Evolutionary conservation across 2,888 invertebrate genomes (phyloP), one percentile per base, ranked within the genome.

Genomic region (Encarsia formosa): DNA sequence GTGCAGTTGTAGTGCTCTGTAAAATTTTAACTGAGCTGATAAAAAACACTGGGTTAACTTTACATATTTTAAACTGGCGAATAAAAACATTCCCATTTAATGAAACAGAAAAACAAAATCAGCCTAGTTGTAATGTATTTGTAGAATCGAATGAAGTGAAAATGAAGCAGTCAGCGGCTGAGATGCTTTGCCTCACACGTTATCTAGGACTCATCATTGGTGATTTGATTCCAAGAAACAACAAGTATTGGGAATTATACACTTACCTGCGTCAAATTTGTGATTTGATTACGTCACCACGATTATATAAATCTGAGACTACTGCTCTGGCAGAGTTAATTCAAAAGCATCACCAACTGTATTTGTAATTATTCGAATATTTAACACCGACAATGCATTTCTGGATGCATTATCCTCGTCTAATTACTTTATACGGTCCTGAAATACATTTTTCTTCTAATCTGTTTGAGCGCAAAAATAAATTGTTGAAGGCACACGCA

Each of bases 121-220:
- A n/a, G n/a, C n/a, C n/a, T n/a, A n/a, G n/a, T n/a, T n/a, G n/a
- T n/a, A n/a, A n/a, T n/a, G n/a, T n/a, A n/a, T n/a, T n/a, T n/a
- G n/a, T n/a, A n/a, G n/a, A n/a, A 16, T 13, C 29, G 4, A 20
- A n/a, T n/a, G n/a, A n/a, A n/a, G n/a, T 54, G 16, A 49, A 35
- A 22, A 15, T 52, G 0, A 52, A 54, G 44, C 54, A 59, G 22
- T 59, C 54, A 31, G 52, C 56, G 9, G 43, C 56, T 2, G 47
- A 58, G 43, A 52, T 40, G 32, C 23, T 56, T 5, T 56, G 52
- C 18, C 34, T 59, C 3, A 16, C 44, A 3, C 29, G 49, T n/a
- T 57, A 57, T 32, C n/a, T 54, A 16, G 48, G 42, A 8, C 22
- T 56, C 16, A 56, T 58, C 5, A 54, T 56, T 32, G 54, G 56